phyloP scores from a whole-genome alignment of 2,888 invertebrate genomes.

The Drosophila peninsularis region DNA sequence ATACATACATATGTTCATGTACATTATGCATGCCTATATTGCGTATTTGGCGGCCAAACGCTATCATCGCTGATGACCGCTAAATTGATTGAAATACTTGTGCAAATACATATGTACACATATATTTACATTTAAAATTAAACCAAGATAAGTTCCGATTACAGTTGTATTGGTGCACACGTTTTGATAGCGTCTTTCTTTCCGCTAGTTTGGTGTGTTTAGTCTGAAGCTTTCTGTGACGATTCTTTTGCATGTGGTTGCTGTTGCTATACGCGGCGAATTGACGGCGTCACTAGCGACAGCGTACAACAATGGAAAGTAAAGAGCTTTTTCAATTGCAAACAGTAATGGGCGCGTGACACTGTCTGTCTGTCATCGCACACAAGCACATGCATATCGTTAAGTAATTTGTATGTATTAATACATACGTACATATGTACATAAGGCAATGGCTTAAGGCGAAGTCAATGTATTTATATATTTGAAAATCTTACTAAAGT shows the following conservation, averaged over 20 bases:
- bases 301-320: neutral
- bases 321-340: conserved; percentile 9
- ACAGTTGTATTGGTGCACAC: conserved; percentile 19
- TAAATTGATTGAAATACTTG: conserved; percentile 25
- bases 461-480: neutral
- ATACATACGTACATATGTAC: no score
- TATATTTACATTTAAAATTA: conserved; percentile 25
- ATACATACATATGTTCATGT: neutral
- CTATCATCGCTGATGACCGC: conserved; percentile 38
- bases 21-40: conserved; percentile 11
- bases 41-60: conserved; percentile 27
- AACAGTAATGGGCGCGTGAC: conserved; percentile 12
- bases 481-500: neutral
- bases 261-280: conserved; percentile 45
- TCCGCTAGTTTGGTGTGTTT: neutral
- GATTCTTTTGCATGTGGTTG: conserved; percentile 6
- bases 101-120: neutral
- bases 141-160: conserved; percentile 4
- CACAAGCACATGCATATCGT: neutral
- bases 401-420: neutral
- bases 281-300: conserved; percentile 24
- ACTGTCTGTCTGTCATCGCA: neutral
- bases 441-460: no score
- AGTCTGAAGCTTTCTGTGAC: conserved; percentile 25
- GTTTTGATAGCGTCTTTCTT: conserved; percentile 30